Percentiles rank a stretch among this genome's conserved stretches.
Conservation (phyloP, 2,888 invertebrate species). For the Bombylius major region DNA sequence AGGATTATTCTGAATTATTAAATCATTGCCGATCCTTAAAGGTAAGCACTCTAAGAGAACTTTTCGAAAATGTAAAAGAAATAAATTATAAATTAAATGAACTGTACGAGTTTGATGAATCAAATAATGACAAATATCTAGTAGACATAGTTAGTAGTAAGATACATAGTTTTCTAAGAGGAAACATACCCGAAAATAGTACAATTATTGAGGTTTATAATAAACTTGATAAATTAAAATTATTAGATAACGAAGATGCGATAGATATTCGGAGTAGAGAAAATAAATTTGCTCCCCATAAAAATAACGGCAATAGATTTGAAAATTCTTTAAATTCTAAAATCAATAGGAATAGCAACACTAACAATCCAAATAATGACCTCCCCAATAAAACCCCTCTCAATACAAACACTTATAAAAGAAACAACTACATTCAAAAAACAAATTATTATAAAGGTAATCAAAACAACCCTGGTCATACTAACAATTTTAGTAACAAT, state of each 20-base stretch:
- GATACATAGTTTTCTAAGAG: slow-evolving; percentile 1
- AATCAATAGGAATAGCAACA: background rate
- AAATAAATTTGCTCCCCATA: background rate
- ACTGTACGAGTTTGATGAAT: slow-evolving; percentile 1
- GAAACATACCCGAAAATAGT: slow-evolving; percentile 3
- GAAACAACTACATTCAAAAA: background rate
- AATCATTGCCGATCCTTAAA: background rate
- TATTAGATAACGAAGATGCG: slow-evolving; percentile 3
- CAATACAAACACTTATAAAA: background rate
- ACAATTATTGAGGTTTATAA: slow-evolving; percentile 2
- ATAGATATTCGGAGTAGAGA: background rate
- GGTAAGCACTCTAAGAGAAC: slow-evolving; percentile 3
- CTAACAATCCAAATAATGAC: background rate
- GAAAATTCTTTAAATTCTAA: background rate
- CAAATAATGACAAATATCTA: slow-evolving; percentile 3
- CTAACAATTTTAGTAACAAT: background rate
- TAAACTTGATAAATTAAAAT: slow-evolving; percentile 1
- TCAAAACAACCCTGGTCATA: background rate
- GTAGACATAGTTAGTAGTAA: slow-evolving; percentile 4
- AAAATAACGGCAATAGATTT: background rate
- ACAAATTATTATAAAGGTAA: background rate
- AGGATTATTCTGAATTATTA: background rate
- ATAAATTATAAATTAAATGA: slow-evolving; percentile 3
- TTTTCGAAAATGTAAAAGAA: no score
- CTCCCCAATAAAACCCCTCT: background rate